phyloP scores from a whole-genome alignment of 2,797 vertebrate genomes.

The Parambassis ranga region DNA sequence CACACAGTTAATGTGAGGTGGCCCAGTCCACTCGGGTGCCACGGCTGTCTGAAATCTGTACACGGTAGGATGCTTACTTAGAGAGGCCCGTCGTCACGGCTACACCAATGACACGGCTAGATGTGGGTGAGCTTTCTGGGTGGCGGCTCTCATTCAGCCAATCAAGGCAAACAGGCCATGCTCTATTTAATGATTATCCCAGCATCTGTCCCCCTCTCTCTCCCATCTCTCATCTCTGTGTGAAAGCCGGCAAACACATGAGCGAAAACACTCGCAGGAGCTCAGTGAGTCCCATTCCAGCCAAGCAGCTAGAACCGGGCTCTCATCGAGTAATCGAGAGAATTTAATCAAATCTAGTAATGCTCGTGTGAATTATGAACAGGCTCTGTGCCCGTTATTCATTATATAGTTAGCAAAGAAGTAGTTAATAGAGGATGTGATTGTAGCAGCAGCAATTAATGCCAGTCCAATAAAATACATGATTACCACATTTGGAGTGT shows the following conservation, averaged over 20 bases:
- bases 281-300: constrained; percentile 32
- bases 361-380: constrained; percentile 33
- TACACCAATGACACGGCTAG: constrained; percentile 65
- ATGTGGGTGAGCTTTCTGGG: constrained; percentile 58
- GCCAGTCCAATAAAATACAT: constrained; percentile 52
- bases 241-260: constrained; percentile 33
- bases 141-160: constrained; percentile 68
- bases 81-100: constrained; percentile 59
- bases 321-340: constrained; percentile 44
- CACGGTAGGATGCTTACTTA: constrained; percentile 45
- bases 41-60: constrained; percentile 55
- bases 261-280: constrained; percentile 21
- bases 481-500: constrained; percentile 52
- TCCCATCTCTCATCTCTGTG: constrained; percentile 53
- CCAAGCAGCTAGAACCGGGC: constrained; percentile 34
- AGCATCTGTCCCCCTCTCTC: constrained; percentile 76
- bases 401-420: constrained; percentile 44
- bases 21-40: constrained; percentile 35
- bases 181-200: constrained; percentile 77
- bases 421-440: constrained; percentile 53
- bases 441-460: constrained; percentile 57
- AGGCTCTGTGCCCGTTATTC: constrained; percentile 31
- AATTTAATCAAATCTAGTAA: constrained; percentile 52
- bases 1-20: constrained; percentile 9
- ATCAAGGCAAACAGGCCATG: constrained; percentile 78